Evolutionary conservation across 2,113 vertebrate genomes (phyloP), one percentile per base, ranked within the genome.

Genomic region (Caretta caretta): DNA sequence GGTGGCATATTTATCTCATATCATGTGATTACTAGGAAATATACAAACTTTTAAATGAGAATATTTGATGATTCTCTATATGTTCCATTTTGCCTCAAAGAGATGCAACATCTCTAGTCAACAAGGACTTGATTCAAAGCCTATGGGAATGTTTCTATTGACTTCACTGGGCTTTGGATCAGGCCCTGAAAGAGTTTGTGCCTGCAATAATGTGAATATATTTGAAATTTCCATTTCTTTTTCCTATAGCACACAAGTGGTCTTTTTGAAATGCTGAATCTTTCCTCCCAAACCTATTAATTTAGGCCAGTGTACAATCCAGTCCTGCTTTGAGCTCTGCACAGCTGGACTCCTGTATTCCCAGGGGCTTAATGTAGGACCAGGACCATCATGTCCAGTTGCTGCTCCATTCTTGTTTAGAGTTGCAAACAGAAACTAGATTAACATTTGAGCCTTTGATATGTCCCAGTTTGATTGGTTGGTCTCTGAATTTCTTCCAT

Each of bases 101-200:
- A 96, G 95, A 94, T 96, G 94, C 93, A 97, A 96, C 20, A 54
- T 92, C 0, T 0, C 94, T 96, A 96, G 85, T 97, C 94, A 96
- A 96, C 96, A 96, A 97, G 91, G 92, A 93, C 96, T 50, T 96
- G 96, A 94, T 78, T 94, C 69, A 78, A 1, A 85, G 96, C 96
- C 97, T 94, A 69, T 90, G 96, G 95, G 97, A 96, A 97, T 96
- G 96, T 95, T 97, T 95, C 96, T 97, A 22, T 97, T 97, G 96
- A 96, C 96, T 97, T 97, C 97, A 96, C 96, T 9, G 35, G 65
- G 35, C 65, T 69, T 69, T 69, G n/a, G 65, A n/a, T 69, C 65
- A 69, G 17, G 35, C 35, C 35, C 31, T 72, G n/a, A 38, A 38
- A 19, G 16, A 38, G 96, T 79, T 38, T 27, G 56, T 97, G 96